Evolutionary conservation across 2,113 vertebrate species (phyloP).

Genomic region (Spea multiplicata): DNA sequence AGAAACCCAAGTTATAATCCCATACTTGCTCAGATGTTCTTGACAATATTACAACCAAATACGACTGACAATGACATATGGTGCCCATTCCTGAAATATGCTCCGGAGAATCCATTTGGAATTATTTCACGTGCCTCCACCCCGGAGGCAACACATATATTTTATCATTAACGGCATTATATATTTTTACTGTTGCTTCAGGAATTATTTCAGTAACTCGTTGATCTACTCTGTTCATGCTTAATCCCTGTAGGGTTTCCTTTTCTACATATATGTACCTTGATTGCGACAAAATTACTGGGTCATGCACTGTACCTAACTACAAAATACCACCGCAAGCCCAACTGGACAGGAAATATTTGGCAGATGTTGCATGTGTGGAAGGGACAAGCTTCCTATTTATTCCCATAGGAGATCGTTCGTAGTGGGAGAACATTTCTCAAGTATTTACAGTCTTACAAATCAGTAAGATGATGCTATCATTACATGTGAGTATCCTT

Average conservation of each 20-base stretch:
- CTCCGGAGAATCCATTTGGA: conserved; percentile 4
- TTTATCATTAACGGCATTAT: conserved; percentile 6
- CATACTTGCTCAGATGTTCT: conserved; percentile 5
- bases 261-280: not conserved
- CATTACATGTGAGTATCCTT: conserved; percentile 5
- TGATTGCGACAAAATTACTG: conserved; percentile 17
- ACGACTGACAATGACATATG: conserved; percentile 22
- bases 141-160: conserved; percentile 8
- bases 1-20: not conserved
- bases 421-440: conserved; percentile 18
- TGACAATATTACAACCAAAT: not conserved
- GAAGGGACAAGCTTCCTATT: conserved; percentile 10
- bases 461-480: conserved; percentile 17
- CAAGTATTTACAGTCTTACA: conserved; percentile 13
- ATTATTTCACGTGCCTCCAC: conserved; percentile 6
- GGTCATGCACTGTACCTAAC: conserved; percentile 2
- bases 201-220: not conserved
- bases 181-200: conserved; percentile 10
- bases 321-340: conserved; percentile 7
- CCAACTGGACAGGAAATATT: conserved; percentile 23
- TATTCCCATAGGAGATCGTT: conserved; percentile 2
- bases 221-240: conserved; percentile 5
- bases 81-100: conserved; percentile 4
- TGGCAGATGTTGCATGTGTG: conserved; percentile 13
- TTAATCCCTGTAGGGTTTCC: conserved; percentile 12